Evolutionary conservation across 2,888 invertebrate genomes (phyloP), one percentile per base, ranked within the genome.

Genomic region (Morinoia aosen): DNA sequence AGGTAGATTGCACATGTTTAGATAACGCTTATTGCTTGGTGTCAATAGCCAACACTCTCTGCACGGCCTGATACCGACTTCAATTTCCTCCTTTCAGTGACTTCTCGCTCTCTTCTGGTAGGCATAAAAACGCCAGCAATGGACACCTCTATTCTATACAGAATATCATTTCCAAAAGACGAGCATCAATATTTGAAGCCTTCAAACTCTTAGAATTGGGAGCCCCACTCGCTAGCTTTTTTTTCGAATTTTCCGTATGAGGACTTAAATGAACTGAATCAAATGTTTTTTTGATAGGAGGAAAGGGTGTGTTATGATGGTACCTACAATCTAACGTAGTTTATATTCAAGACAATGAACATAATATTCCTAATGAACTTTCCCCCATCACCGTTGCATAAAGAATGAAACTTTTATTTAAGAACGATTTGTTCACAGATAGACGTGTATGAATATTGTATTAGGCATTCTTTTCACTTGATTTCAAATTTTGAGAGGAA

Each of bases 1-100:
- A 57, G 93, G 57, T 33, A 57, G 93, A 56, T 57, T 57, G 57
- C 93, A 57, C 93, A 93, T 93, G 57, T 93, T 57, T 93, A 93
- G 57, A 93, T 57, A 93, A 93, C 57, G 57, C 57, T 93, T 93
- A 90, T 90, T 90, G 90, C 90, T 90, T 48, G 48, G 90, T 90
- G 90, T 90, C 90, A 90, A 90, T 90, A 48, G 90, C 90, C 90
- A 90, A 40, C 14, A 48, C 90, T 48, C 48, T 90, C 90, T 90
- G 16, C 90, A 39, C 90, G 40, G 90, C 40, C 40, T 48, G 90
- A 90, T 90, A 90, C 48, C 40, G 40, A 48, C 90, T 48, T 90
- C 25, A 90, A 90, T 90, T 90, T 90, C 90, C 39, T 90, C 90
- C 25, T 90, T 48, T 90, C 90, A 90, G 39, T 16, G 90, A 90